Conservation (phyloP, 2,888 invertebrate genomes). For the Plagodis dolabraria region DNA sequence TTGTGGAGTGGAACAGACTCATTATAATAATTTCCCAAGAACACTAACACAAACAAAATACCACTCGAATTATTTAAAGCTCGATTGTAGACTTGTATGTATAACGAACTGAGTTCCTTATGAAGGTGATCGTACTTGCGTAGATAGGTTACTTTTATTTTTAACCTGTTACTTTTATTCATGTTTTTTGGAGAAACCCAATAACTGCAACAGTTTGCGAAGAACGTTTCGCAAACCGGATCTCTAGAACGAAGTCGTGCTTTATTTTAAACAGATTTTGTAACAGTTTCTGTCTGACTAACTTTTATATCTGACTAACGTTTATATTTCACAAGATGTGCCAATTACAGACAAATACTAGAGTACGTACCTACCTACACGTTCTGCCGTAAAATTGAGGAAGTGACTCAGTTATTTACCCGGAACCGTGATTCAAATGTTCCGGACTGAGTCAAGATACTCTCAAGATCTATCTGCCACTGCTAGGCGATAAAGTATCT, state of each 20-base stretch:
- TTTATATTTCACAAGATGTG: constrained; percentile 43
- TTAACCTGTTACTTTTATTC: neutral
- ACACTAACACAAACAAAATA: too few relatives aligned
- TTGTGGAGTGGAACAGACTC: too few relatives aligned
- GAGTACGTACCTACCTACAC: constrained; percentile 31
- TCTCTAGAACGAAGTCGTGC: constrained; percentile 10
- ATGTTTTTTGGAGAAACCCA: constrained; percentile 17
- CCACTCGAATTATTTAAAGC: too few relatives aligned
- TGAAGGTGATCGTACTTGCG: too few relatives aligned
- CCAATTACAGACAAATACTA: constrained; percentile 38
- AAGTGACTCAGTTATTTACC: constrained; percentile 74
- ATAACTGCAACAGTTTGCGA: neutral
- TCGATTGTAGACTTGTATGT: too few relatives aligned
- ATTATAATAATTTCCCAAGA: too few relatives aligned
- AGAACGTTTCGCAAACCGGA: constrained; percentile 27
- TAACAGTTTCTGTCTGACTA: constrained; percentile 36
- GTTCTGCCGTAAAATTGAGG: constrained; percentile 45
- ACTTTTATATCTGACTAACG: constrained; percentile 31
- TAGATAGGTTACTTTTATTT: too few relatives aligned
- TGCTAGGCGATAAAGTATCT: constrained; percentile 32
- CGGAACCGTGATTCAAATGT: constrained; percentile 72
- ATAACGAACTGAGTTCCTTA: too few relatives aligned
- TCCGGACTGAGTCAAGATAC: constrained; percentile 64
- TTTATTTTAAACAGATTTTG: constrained; percentile 6
- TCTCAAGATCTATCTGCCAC: constrained; percentile 32